Conservation (phyloP, 2,888 invertebrate genomes). For the Tineola bisselliella region DNA sequence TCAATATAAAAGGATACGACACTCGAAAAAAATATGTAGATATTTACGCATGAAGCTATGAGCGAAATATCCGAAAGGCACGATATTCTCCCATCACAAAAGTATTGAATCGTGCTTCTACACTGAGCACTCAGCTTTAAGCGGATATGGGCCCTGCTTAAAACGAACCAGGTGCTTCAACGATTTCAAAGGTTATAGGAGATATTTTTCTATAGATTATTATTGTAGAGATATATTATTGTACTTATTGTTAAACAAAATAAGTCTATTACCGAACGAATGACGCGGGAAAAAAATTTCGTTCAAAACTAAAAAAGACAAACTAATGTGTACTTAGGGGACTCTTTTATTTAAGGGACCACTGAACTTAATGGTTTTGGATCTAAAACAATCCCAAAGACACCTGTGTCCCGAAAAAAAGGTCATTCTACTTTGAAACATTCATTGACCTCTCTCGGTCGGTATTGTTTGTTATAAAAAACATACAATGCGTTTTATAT, state of each 20-base stretch:
- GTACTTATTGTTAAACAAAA: not conserved
- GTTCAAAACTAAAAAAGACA: slow-evolving; percentile 13
- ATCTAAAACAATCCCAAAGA: slow-evolving; percentile 32
- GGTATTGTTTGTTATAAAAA: too few relatives aligned
- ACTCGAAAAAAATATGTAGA: slow-evolving; percentile 12
- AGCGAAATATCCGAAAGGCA: slow-evolving; percentile 9
- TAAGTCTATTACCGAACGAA: not conserved
- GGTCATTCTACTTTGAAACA: not conserved
- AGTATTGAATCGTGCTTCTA: slow-evolving; percentile 14
- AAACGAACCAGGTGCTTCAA: not conserved
- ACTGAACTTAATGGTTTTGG: slow-evolving; percentile 13
- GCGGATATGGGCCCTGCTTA: slow-evolving; percentile 10
- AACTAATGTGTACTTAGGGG: slow-evolving; percentile 14
- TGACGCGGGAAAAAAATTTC: slow-evolving; percentile 1
- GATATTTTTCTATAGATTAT: too few relatives aligned
- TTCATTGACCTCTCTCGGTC: not conserved
- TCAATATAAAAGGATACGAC: slow-evolving; percentile 14
- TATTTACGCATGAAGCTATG: slow-evolving; percentile 8
- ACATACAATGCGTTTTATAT: too few relatives aligned
- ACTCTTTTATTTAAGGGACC: slow-evolving; percentile 12
- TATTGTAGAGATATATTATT: too few relatives aligned
- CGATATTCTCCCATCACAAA: slow-evolving; percentile 13
- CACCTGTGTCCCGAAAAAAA: slow-evolving; percentile 35
- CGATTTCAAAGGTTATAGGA: not conserved
- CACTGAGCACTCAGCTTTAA: slow-evolving; percentile 13